phyloP scores from a whole-genome alignment of 2,797 vertebrate species.

The Gobionotothen gibberifrons region DNA sequence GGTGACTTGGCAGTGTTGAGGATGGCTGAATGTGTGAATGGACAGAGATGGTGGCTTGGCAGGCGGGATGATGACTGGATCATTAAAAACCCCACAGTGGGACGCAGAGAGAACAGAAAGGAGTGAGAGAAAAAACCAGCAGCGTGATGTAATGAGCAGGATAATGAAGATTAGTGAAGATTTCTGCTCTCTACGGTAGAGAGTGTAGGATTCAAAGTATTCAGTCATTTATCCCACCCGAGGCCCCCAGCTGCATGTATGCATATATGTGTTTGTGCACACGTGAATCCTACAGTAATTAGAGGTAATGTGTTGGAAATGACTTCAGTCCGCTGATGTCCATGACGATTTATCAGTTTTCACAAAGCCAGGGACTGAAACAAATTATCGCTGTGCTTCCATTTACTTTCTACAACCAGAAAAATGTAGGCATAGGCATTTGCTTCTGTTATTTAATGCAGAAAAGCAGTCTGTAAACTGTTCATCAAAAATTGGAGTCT shows the following conservation, averaged over 20 bases:
- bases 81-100: constrained; percentile 40
- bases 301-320: constrained; percentile 24
- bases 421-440: neutral
- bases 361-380: constrained; percentile 9
- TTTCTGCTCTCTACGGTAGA: constrained; percentile 23
- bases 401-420: constrained; percentile 13
- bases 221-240: constrained; percentile 5
- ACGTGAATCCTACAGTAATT: constrained; percentile 15
- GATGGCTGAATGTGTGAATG: constrained; percentile 41
- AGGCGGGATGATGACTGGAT: constrained; percentile 24
- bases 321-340: neutral
- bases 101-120: constrained; percentile 13
- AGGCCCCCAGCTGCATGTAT: constrained; percentile 8
- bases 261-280: neutral
- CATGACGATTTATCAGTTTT: neutral
- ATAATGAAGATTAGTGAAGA: constrained; percentile 45
- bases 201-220: constrained; percentile 9
- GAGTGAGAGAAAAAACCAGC: neutral
- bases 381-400: constrained; percentile 6
- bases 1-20: constrained; percentile 40
- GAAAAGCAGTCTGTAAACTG: neutral
- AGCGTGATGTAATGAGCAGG: constrained; percentile 31
- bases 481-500: neutral
- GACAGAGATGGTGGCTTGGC: constrained; percentile 37
- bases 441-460: neutral